Evolutionary conservation across 1,140 invertebrate species (phyloP).

Genomic region (Pantala flavescens): DNA sequence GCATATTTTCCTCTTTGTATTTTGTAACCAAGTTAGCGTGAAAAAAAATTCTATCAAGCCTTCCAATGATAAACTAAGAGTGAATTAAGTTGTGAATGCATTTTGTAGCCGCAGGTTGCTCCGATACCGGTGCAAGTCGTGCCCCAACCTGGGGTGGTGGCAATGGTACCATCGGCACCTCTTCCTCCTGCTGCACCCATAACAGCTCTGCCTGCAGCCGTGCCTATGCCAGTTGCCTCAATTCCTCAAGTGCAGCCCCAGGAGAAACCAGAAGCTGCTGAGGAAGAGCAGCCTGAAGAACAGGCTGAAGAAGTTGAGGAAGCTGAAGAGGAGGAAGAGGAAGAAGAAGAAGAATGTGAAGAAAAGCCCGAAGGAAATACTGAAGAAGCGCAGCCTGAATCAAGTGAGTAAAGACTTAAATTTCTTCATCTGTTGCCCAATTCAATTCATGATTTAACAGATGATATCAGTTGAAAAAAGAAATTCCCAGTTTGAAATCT

Average conservation of each 20-base stretch:
- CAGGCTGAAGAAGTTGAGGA: constrained; percentile 26
- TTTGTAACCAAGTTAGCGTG: too few species aligned
- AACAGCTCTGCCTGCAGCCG: constrained; percentile 14
- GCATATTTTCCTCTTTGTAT: too few species aligned
- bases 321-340: constrained; percentile 24
- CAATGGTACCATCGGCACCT: constrained; percentile 21
- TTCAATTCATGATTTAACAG: too few species aligned
- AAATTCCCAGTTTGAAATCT: too few species aligned
- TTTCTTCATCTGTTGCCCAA: too few species aligned
- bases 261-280: neutral
- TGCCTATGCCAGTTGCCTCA: constrained; percentile 16
- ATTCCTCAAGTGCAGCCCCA: constrained; percentile 12
- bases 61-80: too few species aligned
- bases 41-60: too few species aligned
- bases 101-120: constrained; percentile 27
- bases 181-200: constrained; percentile 17
- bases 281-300: constrained; percentile 17
- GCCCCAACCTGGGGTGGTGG: constrained; percentile 26
- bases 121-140: constrained; percentile 27
- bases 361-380: constrained; percentile 20
- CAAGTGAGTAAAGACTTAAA: neutral
- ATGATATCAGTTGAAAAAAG: too few species aligned
- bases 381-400: constrained; percentile 13
- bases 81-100: too few species aligned
- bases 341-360: constrained; percentile 16